Base-by-base conservation (phyloP, 2,888 invertebrate genomes). In the Drosophila stalkeri region DNA sequence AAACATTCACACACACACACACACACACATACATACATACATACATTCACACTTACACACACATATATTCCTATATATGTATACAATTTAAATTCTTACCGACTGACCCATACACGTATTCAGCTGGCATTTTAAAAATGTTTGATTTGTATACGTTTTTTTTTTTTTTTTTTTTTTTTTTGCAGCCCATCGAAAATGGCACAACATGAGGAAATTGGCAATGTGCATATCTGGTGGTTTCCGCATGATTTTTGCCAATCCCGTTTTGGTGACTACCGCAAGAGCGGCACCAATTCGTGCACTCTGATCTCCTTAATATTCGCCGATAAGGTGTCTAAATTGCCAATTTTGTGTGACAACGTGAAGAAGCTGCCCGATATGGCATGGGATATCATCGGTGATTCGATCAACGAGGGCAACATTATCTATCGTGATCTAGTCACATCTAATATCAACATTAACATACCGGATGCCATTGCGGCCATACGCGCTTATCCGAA, bases 271-370 rank as follows among this genome's bases (percentile, higher is more conserved):
- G 91, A 93, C 49, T 92, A 93, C 75, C 91, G 92, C 51, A 83
- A 90, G 46, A 93, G 88, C 91, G 94, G 94, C 56, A 94, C 94
- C 80, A 94, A 95, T 90, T 95, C 95, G 4, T 95, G 95, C 75
- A 95, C 95, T 1, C 90, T 95, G 59, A 95, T 95, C 75, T 94
- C 94, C 31, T 90, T 95, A 18, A 91, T 95, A 49, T 91, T 95
- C 70, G 95, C 95, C 23, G 90, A 93, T 49, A 93, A 93, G 75
- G 93, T 94, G 18, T 73, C 87, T 43, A 85, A 82, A 57, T 54
- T 52, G 49, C 39, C 62, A 27, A 44, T 60, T 16, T 80, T 88
- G 9, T 75, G 79, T 9, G 64, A 61, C 18, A 57, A 56, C 6
- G 72, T 61, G 1, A 56, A 61, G 18, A 61, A 83, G 44, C 47